Percentiles rank a stretch among this genome's conserved stretches.
Conservation (phyloP, 2,888 invertebrate genomes). For the Protophormia terraenovae region DNA sequence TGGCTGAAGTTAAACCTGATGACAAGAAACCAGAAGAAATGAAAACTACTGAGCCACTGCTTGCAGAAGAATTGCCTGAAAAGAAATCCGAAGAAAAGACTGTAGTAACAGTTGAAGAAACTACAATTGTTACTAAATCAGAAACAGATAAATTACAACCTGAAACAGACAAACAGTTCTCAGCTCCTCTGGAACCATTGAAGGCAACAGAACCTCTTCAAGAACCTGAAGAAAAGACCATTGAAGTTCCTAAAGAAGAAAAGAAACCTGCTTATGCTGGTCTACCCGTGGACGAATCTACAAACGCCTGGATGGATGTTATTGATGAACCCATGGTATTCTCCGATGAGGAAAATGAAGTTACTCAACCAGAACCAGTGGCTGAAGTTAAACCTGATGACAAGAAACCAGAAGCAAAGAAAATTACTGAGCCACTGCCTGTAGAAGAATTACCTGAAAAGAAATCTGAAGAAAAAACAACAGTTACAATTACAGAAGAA, state of each 20-base stretch:
- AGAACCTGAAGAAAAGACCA: neutral
- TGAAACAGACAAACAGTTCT: neutral
- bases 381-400: no score
- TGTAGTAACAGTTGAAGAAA: no score
- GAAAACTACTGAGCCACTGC: neutral
- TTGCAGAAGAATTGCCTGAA: neutral
- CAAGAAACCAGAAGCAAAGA: neutral
- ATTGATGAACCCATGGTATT: conserved; percentile 78
- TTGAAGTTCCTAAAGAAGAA: neutral
- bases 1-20: neutral
- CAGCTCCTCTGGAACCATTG: no score
- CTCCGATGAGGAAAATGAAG: conserved; percentile 75
- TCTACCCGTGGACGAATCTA: conserved; percentile 77
- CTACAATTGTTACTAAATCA: neutral
- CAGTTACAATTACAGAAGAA: no score
- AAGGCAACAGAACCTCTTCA: no score
- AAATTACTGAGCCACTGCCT: neutral
- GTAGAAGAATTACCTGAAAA: neutral
- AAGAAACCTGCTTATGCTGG: conserved; percentile 70
- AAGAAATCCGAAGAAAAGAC: no score
- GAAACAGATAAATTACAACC: neutral
- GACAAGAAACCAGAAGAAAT: neutral
- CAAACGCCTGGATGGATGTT: conserved; percentile 77
- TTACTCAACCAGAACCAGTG: neutral
- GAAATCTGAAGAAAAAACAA: no score